Evolutionary conservation across 2,797 vertebrate genomes (phyloP).

Genomic region (Silurus aristotelis): DNA sequence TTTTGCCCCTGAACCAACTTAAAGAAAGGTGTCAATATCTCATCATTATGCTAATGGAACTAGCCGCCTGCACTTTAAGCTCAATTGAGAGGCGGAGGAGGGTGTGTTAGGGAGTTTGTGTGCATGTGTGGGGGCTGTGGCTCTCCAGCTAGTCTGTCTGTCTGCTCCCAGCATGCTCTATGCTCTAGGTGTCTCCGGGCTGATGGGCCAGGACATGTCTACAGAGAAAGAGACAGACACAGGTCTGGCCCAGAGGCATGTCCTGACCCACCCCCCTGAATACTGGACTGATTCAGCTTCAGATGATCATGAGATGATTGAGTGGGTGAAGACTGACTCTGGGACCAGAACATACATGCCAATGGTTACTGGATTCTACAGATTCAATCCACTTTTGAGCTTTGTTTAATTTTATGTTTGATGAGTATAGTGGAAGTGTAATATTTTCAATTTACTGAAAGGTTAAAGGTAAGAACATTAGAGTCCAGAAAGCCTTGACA

Average conservation of each 20-base stretch:
- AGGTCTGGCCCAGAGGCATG: conserved; percentile 51
- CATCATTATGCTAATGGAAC: conserved; percentile 78
- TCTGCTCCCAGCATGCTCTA: conserved; percentile 64
- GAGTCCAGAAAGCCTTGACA: background rate
- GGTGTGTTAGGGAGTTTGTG: conserved; percentile 26
- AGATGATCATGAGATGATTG: conserved; percentile 34
- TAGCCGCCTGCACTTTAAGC: conserved; percentile 72
- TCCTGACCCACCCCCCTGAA: conserved; percentile 24
- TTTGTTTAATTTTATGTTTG: background rate
- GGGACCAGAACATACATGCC: conserved; percentile 33
- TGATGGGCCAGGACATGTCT: conserved; percentile 69
- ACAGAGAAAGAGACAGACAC: conserved; percentile 38
- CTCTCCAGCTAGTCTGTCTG: conserved; percentile 71
- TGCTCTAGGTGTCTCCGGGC: conserved; percentile 68
- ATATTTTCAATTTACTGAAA: background rate
- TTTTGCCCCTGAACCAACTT: conserved; percentile 72
- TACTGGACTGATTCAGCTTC: conserved; percentile 34
- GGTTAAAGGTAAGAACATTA: background rate
- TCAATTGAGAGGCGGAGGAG: conserved; percentile 64
- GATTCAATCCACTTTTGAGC: background rate
- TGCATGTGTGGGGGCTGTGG: conserved; percentile 44
- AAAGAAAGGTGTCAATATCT: conserved; percentile 76
- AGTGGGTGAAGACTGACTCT: conserved; percentile 30
- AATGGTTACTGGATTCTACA: conserved; percentile 15
- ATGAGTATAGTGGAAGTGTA: background rate